Conservation (phyloP, 1,140 invertebrate species). For the Maniola jurtina region DNA sequence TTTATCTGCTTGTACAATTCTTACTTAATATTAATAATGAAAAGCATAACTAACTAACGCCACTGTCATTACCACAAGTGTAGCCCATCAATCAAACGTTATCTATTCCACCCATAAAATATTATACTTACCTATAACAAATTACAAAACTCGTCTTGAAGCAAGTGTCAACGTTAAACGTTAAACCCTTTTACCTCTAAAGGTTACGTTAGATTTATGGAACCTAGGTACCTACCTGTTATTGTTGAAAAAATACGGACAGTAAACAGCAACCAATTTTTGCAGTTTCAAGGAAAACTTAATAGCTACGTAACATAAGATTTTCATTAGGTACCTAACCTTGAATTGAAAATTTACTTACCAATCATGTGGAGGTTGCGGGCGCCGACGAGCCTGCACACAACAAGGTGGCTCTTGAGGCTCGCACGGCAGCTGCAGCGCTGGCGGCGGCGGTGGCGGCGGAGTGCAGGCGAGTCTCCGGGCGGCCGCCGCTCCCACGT, state of each 20-base stretch:
- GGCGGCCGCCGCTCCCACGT: constrained; percentile 79
- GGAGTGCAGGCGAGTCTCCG: constrained; percentile 81
- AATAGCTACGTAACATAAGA: background rate
- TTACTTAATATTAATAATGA: no score
- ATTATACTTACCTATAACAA: constrained; percentile 52
- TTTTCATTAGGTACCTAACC: background rate
- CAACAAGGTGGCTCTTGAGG: constrained; percentile 77
- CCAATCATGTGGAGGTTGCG: constrained; percentile 81
- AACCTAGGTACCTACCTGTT: background rate
- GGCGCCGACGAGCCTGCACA: constrained; percentile 74
- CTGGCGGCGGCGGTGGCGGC: constrained; percentile 77
- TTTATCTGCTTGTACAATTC: no score
- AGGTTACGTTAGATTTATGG: background rate
- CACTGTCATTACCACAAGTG: constrained; percentile 24
- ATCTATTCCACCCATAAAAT: constrained; percentile 64
- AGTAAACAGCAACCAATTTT: no score
- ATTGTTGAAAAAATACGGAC: no score
- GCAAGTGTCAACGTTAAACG: constrained; percentile 34
- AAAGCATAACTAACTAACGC: constrained; percentile 18
- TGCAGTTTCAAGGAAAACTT: no score
- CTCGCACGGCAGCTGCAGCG: constrained; percentile 76
- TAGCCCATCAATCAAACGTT: constrained; percentile 62
- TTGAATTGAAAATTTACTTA: constrained; percentile 69
- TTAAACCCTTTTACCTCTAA: constrained; percentile 44
- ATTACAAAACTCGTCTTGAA: constrained; percentile 52